Evolutionary conservation across 2,888 invertebrate species (phyloP).

Genomic region (Onchidella celtica): DNA sequence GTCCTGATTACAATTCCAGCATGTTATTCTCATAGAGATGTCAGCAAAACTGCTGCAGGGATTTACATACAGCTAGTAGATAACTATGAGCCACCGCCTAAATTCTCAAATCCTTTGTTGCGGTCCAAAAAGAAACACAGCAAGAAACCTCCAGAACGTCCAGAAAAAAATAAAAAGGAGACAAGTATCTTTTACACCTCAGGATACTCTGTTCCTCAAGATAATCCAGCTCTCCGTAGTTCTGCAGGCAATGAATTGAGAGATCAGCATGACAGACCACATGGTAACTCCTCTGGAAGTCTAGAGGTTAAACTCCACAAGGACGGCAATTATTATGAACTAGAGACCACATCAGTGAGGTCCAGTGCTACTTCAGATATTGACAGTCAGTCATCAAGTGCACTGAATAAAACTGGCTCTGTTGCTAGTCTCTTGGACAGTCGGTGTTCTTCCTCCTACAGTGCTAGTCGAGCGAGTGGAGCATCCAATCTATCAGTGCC

Average conservation of each 20-base stretch:
- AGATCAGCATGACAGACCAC: neutral
- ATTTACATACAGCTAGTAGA: constrained; percentile 41
- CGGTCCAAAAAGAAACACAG: constrained; percentile 10
- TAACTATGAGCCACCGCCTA: constrained; percentile 43
- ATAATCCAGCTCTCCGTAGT: neutral
- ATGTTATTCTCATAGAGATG: constrained; percentile 33
- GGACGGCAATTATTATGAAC: constrained; percentile 25
- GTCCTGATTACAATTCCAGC: constrained; percentile 31
- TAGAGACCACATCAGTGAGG: constrained; percentile 9
- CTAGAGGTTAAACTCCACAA: neutral
- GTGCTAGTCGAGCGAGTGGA: neutral
- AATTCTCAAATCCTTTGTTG: constrained; percentile 26
- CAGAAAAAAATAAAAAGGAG: neutral
- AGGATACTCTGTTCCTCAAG: constrained; percentile 25
- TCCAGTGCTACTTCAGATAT: constrained; percentile 21
- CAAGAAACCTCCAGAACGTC: neutral
- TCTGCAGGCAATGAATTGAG: neutral
- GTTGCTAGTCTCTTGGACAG: constrained; percentile 7
- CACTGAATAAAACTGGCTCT: constrained; percentile 16
- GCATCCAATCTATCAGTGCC: neutral
- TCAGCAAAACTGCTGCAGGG: constrained; percentile 33
- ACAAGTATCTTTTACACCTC: neutral
- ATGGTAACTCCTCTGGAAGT: neutral
- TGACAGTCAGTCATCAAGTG: constrained; percentile 11
- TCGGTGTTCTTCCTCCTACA: constrained; percentile 13